phyloP scores from a whole-genome alignment of 2,888 invertebrate species.

The Orchestes rusci region DNA sequence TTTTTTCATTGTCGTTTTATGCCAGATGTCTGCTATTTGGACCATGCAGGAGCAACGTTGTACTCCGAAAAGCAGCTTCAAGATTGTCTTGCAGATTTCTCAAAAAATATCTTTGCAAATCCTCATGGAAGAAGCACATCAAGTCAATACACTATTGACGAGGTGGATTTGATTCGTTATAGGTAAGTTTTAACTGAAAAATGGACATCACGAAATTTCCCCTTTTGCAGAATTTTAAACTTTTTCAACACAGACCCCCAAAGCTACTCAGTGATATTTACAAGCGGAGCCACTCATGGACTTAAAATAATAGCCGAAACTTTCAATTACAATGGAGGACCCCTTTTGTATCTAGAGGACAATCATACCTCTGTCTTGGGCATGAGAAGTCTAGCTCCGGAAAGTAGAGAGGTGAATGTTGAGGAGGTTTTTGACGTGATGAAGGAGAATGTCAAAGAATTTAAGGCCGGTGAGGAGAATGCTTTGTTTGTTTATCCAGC shows the following conservation, averaged over 20 bases:
- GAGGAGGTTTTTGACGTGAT: constrained; percentile 47
- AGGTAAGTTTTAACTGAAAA: constrained; percentile 47
- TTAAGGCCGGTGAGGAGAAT: constrained; percentile 10
- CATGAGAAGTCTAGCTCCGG: constrained; percentile 67
- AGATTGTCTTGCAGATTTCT: constrained; percentile 56
- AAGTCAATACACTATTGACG: constrained; percentile 73
- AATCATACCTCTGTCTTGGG: constrained; percentile 96
- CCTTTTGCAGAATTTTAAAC: constrained; percentile 58
- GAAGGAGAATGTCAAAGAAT: background rate
- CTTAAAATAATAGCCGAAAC: constrained; percentile 77
- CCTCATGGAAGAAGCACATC: constrained; percentile 73
- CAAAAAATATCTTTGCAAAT: constrained; percentile 75
- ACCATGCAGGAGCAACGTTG: constrained; percentile 81
- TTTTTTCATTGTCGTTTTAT: no score
- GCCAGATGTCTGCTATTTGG: constrained; percentile 71
- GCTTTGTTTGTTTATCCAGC: constrained; percentile 78
- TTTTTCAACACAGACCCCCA: constrained; percentile 76
- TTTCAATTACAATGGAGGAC: constrained; percentile 55
- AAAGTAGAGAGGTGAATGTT: constrained; percentile 52
- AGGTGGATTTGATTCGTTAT: constrained; percentile 75
- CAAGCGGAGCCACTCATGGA: constrained; percentile 86
- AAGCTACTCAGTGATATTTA: constrained; percentile 85
- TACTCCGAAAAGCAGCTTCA: constrained; percentile 72
- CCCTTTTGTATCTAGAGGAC: constrained; percentile 76
- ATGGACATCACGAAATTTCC: background rate